Percentiles rank a stretch among this genome's conserved stretches.
These are phyloP conservation scores for Limnothrissa miodon DNA, from an alignment of 2,113 vertebrate genomes.

Conservation along the genomic window DNA sequence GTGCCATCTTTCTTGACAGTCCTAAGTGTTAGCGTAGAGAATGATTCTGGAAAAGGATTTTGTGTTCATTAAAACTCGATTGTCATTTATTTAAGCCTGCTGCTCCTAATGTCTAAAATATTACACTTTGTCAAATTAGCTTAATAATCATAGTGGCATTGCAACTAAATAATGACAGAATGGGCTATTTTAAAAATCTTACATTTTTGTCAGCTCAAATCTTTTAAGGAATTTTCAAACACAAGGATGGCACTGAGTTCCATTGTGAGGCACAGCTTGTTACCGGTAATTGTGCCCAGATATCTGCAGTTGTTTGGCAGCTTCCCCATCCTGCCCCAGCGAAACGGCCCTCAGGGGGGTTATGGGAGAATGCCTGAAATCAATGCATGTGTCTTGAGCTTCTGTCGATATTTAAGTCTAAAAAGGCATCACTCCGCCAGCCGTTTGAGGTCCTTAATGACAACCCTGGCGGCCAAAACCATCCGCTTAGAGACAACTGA, in stretches of 20 bases:
- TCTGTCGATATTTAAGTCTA: not conserved
- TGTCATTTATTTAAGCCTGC: too few species aligned
- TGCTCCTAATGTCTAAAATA: too few species aligned
- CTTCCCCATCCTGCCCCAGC: not conserved
- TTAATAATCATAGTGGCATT: not conserved
- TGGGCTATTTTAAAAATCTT: not conserved
- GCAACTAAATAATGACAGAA: not conserved
- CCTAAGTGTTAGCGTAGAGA: too few species aligned
- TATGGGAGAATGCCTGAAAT: not conserved
- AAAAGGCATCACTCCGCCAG: not conserved
- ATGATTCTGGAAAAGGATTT: too few species aligned
- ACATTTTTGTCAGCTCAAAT: not conserved
- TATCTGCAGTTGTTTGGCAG: not conserved
- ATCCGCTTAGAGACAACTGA: not conserved
- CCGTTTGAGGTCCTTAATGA: not conserved
- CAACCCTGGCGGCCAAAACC: not conserved
- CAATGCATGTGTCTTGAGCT: not conserved
- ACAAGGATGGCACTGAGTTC: not conserved
- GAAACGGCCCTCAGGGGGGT: not conserved
- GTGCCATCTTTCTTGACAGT: too few species aligned
- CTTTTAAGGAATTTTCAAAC: not conserved
- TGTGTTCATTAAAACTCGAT: too few species aligned
- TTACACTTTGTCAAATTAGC: too few species aligned
- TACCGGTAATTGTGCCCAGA: not conserved
- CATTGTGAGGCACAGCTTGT: not conserved